Base-by-base conservation (phyloP, 2,113 vertebrate species). In the Hemiprocne comata region DNA sequence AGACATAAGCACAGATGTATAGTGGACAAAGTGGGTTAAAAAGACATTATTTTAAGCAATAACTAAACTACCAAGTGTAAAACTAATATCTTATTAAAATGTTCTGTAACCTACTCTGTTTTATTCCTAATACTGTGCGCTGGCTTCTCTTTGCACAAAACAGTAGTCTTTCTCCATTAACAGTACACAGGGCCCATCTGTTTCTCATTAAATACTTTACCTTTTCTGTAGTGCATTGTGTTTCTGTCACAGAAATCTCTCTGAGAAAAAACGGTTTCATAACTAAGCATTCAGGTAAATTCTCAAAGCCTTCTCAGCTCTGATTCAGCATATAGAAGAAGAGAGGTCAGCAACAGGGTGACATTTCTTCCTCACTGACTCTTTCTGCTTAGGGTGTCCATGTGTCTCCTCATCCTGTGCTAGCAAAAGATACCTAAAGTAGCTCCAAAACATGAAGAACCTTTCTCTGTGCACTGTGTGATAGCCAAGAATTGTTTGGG, bases 121-220 rank as follows among this genome's bases (percentile, higher is more conserved):
- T 85, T 73, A 77, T 66, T 84, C 46, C 51, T 71, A 8, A 83
- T 51, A 36, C 77, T 90, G 40, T 1, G 2, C 34, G 60, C 40
- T 77, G 79, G 31, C 70, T 93, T 90, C 73, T 94, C 86, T 93
- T 96, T 89, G 74, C 70, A 93, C 34, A 92, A 93, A 92, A 93
- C 94, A 90, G 94, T 96, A 94, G 93, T 83, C 74, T 92, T 74
- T 93, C 55, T 69, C 54, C 42, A 89, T 83, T 94, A 95, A 62
- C 64, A 83, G 79, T 23, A 44, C 38, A 74, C 70, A 92, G 93
- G 25, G 42, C 46, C 44, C 93, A 95, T 95, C 87, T 97, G 96
- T 89, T 97, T 95, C 89, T 94, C 90, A 93, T 97, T 96, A 95
- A 92, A 84, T 44, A 80, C 33, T 13, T 62, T n/a, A 21, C 13